These are phyloP conservation scores for Drosophila limbata DNA, from an alignment of 2,888 invertebrate genomes.

Conservation along the genomic window DNA sequence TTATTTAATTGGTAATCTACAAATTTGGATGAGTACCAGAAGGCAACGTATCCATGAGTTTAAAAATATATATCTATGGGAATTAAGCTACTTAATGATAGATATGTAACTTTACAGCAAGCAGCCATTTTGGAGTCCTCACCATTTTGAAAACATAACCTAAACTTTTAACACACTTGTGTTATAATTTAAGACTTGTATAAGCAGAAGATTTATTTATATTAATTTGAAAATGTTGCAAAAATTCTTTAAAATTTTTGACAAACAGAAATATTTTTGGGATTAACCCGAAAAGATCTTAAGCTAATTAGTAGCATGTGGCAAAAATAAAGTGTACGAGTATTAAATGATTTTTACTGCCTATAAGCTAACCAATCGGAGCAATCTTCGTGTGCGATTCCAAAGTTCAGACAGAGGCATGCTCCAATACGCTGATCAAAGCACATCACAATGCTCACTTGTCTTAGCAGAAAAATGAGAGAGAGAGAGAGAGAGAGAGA, in stretches of 20 bases:
- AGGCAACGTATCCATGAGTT: background rate
- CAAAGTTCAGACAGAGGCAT: constrained; percentile 71
- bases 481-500: constrained; percentile 1
- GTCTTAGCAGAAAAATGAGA: constrained; percentile 9
- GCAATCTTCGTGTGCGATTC: constrained; percentile 65
- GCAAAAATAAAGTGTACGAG: constrained; percentile 10
- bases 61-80: background rate
- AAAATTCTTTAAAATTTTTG: constrained; percentile 9
- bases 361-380: constrained; percentile 55
- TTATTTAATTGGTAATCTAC: background rate
- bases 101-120: background rate
- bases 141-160: constrained; percentile 41
- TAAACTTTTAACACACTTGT: constrained; percentile 24
- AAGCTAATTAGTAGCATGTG: constrained; percentile 18
- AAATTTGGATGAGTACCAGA: background rate
- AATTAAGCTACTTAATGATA: background rate
- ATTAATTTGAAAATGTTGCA: constrained; percentile 1
- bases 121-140: constrained; percentile 28
- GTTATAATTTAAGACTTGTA: constrained; percentile 21
- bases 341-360: constrained; percentile 41
- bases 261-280: background rate
- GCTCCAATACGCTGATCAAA: constrained; percentile 64
- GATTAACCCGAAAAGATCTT: constrained; percentile 7
- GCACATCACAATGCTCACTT: constrained; percentile 33
- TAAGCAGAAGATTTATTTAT: constrained; percentile 9